Evolutionary conservation across 1,140 invertebrate genomes (phyloP), one percentile per base, ranked within the genome.

Genomic region (Papilio machaon): DNA sequence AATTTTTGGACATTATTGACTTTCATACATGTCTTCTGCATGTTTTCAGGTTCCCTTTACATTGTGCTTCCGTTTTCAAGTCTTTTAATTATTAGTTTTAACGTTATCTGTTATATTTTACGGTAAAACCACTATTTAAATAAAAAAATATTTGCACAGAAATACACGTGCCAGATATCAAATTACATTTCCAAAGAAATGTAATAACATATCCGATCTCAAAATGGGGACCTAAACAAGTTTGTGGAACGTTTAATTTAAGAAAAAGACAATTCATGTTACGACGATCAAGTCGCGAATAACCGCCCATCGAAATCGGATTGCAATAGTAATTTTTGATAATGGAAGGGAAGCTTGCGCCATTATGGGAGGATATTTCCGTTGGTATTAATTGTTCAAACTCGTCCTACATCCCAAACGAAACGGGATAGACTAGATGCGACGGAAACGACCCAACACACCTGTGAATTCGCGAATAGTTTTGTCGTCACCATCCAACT

Each of bases 281-380:
- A 87, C 84, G 90, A 91, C 85, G 86, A 92, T 90, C 91, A 90
- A 90, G 90, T 91, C 79, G 82, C 82, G 64, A 35, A 67, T 49
- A 10, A 83, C 83, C 92, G 90, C 92, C 90, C 89, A 91, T 84
- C 85, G 85, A 89, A 90, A 89, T 90, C 89, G 88, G 88, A 90
- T 89, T 87, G 92, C 92, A 92, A 92, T 93, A 93, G 87, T 91
- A 90, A 92, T 91, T 92, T 92, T 91, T 92, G 91, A 92, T 91
- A 92, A 92, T 91, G 85, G 85, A 92, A 85, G 91, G 90, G 91
- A 92, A 94, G 90, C 86, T 82, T 80, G 83, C 52, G 76, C 86
- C 84, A 88, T 90, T 89, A 92, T 92, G 91, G 92, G 92, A 88
- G 90, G 90, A 91, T 93, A 90, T 92, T 90, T 93, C 92, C 92